A percentile compares a stretch with the other conserved stretches of the same genome.
Conservation (phyloP, 2,888 invertebrate species). For the Rhorus exstirpatorius region DNA sequence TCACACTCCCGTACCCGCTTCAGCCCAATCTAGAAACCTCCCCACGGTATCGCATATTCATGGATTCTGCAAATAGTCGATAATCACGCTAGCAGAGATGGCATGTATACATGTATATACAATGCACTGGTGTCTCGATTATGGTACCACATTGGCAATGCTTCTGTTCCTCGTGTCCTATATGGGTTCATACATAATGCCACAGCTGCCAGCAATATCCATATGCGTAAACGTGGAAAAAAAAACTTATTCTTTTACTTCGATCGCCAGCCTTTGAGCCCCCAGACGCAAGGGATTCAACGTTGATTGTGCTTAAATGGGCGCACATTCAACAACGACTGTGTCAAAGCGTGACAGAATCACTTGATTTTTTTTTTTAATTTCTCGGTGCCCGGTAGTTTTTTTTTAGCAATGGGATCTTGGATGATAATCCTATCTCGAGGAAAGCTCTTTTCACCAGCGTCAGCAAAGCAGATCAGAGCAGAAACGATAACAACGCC, state of each 20-base stretch:
- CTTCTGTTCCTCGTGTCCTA: too few relatives aligned
- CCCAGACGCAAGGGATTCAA: background rate
- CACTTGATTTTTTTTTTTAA: too few relatives aligned
- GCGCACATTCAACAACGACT: background rate
- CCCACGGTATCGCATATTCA: constrained; percentile 71
- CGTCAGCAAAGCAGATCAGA: constrained; percentile 22
- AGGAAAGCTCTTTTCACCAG: constrained; percentile 10
- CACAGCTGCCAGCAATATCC: background rate
- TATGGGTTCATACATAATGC: constrained; percentile 17
- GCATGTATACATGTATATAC: constrained; percentile 8
- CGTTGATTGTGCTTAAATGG: background rate
- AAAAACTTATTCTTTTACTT: constrained; percentile 13
- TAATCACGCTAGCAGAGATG: constrained; percentile 63
- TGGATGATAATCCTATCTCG: background rate
- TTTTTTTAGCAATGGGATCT: too few relatives aligned
- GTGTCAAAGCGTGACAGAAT: too few relatives aligned
- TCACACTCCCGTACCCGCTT: constrained; percentile 19
- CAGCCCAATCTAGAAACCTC: constrained; percentile 41
- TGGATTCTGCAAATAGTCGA: constrained; percentile 71
- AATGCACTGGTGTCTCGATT: constrained; percentile 27
- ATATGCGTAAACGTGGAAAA: constrained; percentile 18
- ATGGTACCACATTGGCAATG: constrained; percentile 38
- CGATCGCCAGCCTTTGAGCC: background rate
- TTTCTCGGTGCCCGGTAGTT: background rate
- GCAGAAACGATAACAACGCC: constrained; percentile 46